These are phyloP conservation scores for Eupleurogrammus muticus DNA, from an alignment of 2,797 vertebrate species.

Conservation along the genomic window DNA sequence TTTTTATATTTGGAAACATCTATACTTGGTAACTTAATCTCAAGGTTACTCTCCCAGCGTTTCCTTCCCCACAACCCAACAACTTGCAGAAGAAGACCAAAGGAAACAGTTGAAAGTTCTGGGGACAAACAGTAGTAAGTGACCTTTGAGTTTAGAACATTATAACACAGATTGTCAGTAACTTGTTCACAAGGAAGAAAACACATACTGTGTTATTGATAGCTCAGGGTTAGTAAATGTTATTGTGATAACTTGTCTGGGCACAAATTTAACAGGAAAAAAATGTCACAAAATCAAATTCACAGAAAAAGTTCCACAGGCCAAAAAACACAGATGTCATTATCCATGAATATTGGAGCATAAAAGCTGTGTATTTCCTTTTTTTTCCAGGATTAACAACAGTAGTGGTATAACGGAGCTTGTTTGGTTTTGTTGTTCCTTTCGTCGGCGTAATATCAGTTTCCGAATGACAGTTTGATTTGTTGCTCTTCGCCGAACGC, in stretches of 20 bases:
- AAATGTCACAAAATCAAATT: not conserved
- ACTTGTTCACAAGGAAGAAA: no score
- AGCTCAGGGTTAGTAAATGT: not conserved
- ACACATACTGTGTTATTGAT: no score
- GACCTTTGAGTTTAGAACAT: not conserved
- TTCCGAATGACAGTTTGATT: not conserved
- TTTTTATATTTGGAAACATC: no score
- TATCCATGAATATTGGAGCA: not conserved
- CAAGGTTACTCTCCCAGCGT: not conserved
- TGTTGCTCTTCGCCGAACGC: no score
- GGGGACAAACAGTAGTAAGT: no score
- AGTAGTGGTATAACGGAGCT: not conserved
- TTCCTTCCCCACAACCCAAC: not conserved
- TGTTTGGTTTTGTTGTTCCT: not conserved
- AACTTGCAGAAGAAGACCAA: no score
- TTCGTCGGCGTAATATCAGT: not conserved
- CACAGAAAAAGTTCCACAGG: not conserved
- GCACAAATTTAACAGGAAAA: no score
- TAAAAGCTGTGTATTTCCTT: not conserved
- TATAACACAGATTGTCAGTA: not conserved
- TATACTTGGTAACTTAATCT: not conserved
- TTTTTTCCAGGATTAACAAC: not conserved
- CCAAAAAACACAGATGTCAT: not conserved
- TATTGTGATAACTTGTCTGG: no score
- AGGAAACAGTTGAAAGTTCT: no score